phyloP scores from a whole-genome alignment of 2,888 invertebrate genomes.

The Embidobia sp. region DNA sequence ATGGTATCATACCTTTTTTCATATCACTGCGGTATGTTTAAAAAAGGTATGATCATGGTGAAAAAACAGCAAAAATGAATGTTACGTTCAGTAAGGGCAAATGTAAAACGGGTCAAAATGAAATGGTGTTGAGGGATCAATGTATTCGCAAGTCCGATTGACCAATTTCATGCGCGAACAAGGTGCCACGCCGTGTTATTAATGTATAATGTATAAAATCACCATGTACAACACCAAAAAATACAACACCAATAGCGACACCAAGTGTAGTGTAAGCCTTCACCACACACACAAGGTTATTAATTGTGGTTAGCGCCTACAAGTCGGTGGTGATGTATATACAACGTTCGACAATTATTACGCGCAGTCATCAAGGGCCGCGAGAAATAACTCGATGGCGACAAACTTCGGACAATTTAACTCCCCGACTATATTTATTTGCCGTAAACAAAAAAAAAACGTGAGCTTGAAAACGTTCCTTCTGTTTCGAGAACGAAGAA shows the following conservation, averaged over 20 bases:
- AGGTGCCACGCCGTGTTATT: slow-evolving; percentile 74
- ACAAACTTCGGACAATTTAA: slow-evolving; percentile 2
- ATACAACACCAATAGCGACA: slow-evolving; percentile 81
- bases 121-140: slow-evolving; percentile 40
- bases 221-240: slow-evolving; percentile 79
- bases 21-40: no score
- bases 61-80: neutral
- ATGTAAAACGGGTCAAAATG: slow-evolving; percentile 24
- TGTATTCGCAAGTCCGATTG: slow-evolving; percentile 41
- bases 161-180: slow-evolving; percentile 57
- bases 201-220: slow-evolving; percentile 69
- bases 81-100: slow-evolving; percentile 22
- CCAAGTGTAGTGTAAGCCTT: slow-evolving; percentile 81
- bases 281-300: slow-evolving; percentile 80
- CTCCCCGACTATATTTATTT: no score
- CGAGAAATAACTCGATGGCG: slow-evolving; percentile 38
- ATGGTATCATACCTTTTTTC: no score
- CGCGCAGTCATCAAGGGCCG: slow-evolving; percentile 53
- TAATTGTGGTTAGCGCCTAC: slow-evolving; percentile 71
- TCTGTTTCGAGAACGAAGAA: no score
- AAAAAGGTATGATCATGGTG: neutral
- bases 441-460: neutral
- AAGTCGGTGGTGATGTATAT: slow-evolving; percentile 61
- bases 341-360: slow-evolving; percentile 54
- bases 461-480: neutral